Conservation (phyloP, 1,140 invertebrate genomes). For the Meloidogyne hapla region DNA sequence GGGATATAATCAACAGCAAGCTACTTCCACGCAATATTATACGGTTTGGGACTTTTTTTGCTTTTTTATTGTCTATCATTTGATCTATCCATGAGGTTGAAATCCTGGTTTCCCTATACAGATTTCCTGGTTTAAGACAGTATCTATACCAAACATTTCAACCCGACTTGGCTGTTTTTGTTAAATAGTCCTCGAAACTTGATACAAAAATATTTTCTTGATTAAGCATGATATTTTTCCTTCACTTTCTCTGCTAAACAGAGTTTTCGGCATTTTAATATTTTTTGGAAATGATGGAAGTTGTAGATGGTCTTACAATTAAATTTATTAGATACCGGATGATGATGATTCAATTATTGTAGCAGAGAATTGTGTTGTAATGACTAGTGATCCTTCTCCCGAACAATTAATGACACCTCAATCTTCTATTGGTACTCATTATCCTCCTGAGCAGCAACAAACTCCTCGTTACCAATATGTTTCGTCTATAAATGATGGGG, state of each 20-base stretch:
- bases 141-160: no score
- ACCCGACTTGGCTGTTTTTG: no score
- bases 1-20: constrained; percentile 18
- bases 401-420: background rate
- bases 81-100: no score
- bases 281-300: no score
- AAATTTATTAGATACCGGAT: background rate
- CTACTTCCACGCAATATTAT: background rate
- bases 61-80: constrained; percentile 1
- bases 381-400: constrained; percentile 11
- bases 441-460: background rate
- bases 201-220: no score
- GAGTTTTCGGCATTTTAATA: no score
- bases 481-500: background rate
- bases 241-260: no score
- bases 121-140: no score
- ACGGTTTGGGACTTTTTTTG: background rate
- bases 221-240: no score
- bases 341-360: constrained; percentile 9
- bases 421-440: background rate
- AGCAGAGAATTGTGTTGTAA: constrained; percentile 14
- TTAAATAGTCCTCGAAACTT: no score
- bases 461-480: background rate
- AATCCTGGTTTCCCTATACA: no score
- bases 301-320: no score